Conservation (phyloP, 2,888 invertebrate species). For the Hymenopus coronatus region DNA sequence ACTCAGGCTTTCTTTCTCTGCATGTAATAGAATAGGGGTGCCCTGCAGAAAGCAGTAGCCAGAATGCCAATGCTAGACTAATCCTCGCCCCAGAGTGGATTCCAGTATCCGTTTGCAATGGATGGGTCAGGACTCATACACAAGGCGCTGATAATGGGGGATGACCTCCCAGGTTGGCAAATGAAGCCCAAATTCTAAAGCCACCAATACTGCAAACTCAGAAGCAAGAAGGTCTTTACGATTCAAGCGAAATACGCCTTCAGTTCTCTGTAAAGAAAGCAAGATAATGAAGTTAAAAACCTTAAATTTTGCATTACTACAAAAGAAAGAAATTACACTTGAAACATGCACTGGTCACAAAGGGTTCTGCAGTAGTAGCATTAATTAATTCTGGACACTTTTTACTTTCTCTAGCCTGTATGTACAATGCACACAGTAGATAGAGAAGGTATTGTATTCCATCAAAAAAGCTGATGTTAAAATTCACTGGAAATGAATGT, state of each 20-base stretch:
- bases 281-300: no score
- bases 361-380: no score
- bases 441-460: no score
- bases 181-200: slow-evolving; percentile 91
- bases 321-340: no score
- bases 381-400: no score
- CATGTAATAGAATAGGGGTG: not conserved
- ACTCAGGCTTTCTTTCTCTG: not conserved
- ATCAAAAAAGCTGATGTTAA: no score
- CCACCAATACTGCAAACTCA: slow-evolving; percentile 93
- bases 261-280: slow-evolving; percentile 68
- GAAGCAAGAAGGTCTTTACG: slow-evolving; percentile 86
- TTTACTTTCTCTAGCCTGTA: no score
- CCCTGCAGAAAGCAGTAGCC: not conserved
- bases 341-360: no score
- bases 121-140: slow-evolving; percentile 81
- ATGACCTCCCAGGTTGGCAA: slow-evolving; percentile 88
- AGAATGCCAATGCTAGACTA: not conserved
- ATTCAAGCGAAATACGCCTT: slow-evolving; percentile 85
- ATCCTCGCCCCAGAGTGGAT: not conserved
- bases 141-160: slow-evolving; percentile 91
- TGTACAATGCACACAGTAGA: no score
- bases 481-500: no score
- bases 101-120: not conserved
- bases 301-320: no score